Conservation (phyloP, 1,140 invertebrate species). For the Camponotus vicinus region DNA sequence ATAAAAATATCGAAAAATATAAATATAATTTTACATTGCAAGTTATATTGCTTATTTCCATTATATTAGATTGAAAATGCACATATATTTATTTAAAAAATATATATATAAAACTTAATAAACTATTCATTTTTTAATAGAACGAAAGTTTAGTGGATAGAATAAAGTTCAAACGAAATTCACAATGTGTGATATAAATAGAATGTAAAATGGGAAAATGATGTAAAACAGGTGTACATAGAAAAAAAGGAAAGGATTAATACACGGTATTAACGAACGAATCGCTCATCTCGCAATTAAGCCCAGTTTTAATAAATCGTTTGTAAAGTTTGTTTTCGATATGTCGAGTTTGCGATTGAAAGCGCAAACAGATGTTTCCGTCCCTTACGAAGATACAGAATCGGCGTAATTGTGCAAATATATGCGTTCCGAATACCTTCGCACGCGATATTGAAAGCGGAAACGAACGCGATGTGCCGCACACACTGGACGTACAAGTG, state of each 20-base stretch:
- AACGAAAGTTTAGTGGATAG: neutral
- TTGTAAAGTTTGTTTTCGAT: slow-evolving; percentile 18
- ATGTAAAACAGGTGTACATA: neutral
- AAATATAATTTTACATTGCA: neutral
- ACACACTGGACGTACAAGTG: slow-evolving; percentile 13
- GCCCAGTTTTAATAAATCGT: slow-evolving; percentile 21
- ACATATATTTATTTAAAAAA: neutral
- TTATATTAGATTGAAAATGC: neutral
- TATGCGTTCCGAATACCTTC: slow-evolving; percentile 11
- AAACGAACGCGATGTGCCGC: slow-evolving; percentile 28
- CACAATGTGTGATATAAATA: neutral
- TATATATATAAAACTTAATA: neutral
- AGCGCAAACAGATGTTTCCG: slow-evolving; percentile 22
- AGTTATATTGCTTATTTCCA: neutral
- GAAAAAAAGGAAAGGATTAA: neutral
- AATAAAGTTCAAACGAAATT: neutral
- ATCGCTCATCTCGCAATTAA: neutral
- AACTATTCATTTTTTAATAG: neutral
- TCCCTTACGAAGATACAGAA: slow-evolving; percentile 18
- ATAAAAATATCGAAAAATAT: neutral
- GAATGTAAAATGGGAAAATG: neutral
- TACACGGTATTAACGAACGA: neutral
- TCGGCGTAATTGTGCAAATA: slow-evolving; percentile 33
- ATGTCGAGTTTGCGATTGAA: slow-evolving; percentile 35
- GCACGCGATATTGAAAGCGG: slow-evolving; percentile 37